A percentile compares a stretch with the other conserved stretches of the same genome.
phyloP scores from a whole-genome alignment of 2,888 invertebrate species.

The Altica lythri region DNA sequence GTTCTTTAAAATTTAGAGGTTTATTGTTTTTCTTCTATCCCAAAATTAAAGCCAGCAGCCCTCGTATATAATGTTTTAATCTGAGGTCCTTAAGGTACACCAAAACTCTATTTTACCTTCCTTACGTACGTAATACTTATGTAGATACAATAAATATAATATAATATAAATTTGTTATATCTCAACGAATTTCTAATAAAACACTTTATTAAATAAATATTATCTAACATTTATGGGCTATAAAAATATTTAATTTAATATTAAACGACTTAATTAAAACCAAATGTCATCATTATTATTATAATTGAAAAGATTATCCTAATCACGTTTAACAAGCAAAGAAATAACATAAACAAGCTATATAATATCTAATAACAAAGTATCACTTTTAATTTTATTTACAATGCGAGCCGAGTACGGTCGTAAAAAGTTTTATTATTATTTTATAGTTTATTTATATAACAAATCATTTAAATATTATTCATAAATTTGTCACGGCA shows the following conservation, averaged over 20 bases:
- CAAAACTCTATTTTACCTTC: too few relatives aligned
- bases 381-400: slow-evolving; percentile 11
- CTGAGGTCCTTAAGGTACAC: too few relatives aligned
- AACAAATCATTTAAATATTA: slow-evolving; percentile 48
- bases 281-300: slow-evolving; percentile 17
- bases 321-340: slow-evolving; percentile 1
- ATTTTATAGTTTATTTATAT: slow-evolving; percentile 42
- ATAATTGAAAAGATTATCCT: too few relatives aligned
- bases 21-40: too few relatives aligned
- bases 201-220: too few relatives aligned
- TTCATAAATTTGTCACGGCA: slow-evolving; percentile 48
- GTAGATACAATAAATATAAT: too few relatives aligned
- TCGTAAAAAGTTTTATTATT: slow-evolving; percentile 42
- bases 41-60: too few relatives aligned
- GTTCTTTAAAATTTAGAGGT: too few relatives aligned
- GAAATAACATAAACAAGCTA: slow-evolving; percentile 9
- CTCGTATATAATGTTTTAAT: too few relatives aligned
- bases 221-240: slow-evolving; percentile 1
- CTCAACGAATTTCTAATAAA: too few relatives aligned
- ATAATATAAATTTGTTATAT: too few relatives aligned
- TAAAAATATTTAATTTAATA: slow-evolving; percentile 12
- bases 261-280: slow-evolving; percentile 17
- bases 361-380: slow-evolving; percentile 4
- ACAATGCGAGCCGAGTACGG: slow-evolving; percentile 27
- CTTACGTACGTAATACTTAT: too few relatives aligned